phyloP scores from a whole-genome alignment of 2,113 vertebrate species.

The Ictalurus furcatus region DNA sequence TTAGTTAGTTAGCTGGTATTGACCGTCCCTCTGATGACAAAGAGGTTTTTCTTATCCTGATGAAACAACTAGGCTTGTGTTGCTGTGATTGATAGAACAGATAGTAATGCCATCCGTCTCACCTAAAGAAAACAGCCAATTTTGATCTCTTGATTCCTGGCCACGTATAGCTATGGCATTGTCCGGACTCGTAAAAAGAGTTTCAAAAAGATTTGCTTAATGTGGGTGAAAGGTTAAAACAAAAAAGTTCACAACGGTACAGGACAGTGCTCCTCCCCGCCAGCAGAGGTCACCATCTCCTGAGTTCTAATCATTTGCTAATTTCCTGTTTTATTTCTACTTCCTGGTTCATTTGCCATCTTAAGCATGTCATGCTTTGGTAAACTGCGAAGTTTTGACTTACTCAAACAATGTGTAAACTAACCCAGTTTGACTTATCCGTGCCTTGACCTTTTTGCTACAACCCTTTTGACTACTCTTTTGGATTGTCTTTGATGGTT shows the following conservation, averaged over 20 bases:
- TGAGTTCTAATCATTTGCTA: not conserved
- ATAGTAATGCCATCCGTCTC: not conserved
- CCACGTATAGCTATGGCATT: not conserved
- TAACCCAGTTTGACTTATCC: not conserved
- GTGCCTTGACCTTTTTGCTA: not conserved
- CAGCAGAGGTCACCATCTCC: not conserved
- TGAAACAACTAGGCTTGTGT: not conserved
- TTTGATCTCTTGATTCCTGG: not conserved
- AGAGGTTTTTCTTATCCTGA: not conserved
- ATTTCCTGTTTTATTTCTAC: slow-evolving; percentile 6
- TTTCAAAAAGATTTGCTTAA: not conserved
- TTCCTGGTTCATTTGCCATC: not conserved
- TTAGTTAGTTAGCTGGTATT: not conserved
- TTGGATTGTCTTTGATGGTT: not conserved
- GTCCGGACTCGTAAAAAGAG: not conserved
- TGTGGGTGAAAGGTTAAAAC: not conserved
- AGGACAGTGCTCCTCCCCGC: not conserved
- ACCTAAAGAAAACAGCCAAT: not conserved
- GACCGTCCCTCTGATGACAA: not conserved
- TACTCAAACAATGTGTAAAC: not conserved
- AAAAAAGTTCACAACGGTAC: not conserved
- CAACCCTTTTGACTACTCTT: not conserved
- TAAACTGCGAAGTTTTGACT: not conserved
- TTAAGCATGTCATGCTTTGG: not conserved
- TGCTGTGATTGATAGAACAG: not conserved